Evolutionary conservation across 2,888 invertebrate species (phyloP), one percentile per base, ranked within the genome.

Genomic region (Phengaris alcon): DNA sequence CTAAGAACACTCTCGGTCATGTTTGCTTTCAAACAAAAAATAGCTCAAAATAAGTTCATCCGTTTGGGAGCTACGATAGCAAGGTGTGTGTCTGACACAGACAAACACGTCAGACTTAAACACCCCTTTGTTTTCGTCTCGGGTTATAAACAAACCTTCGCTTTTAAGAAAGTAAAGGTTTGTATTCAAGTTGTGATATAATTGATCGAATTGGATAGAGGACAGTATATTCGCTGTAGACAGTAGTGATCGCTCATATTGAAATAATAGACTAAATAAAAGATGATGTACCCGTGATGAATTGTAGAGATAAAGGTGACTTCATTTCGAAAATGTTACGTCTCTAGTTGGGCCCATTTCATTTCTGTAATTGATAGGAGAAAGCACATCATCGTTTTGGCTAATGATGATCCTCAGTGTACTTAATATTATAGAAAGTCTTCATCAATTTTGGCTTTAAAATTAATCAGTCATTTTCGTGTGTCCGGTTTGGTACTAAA

Each of bases 301-400:
- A 64, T 64, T 35, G 35, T 35, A 6, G 3, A 13, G 64, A 64
- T 64, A 64, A 64, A 64, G 12, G 64, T 35, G 64, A 64, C 64
- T 35, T 35, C 35, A 13, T 64, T 64, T 64, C 12, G 35, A 13
- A 64, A 64, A 64, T 35, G 35, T 64, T 64, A 35, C 64, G 64
- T 44, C 64, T 64, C 64, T 64, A 9, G 64, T 6, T 35, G 35
- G 64, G 12, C 12, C 35, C 59, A 22, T 22, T 59, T 55, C 6
- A 48, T 8, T 48, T 48, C 48, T 48, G 48, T 48, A 35, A 64
- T 64, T 64, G 64, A 64, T 64, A 64, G 64, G 64, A 64, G 64
- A 64, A 64, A 59, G 59, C 59, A 15, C 59, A 64, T 64, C 64
- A 64, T 12, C 12, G 64, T 64, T 64, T 64, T 64, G 35, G 64